phyloP scores from a whole-genome alignment of 2,888 invertebrate species.

The Troilus luridus region DNA sequence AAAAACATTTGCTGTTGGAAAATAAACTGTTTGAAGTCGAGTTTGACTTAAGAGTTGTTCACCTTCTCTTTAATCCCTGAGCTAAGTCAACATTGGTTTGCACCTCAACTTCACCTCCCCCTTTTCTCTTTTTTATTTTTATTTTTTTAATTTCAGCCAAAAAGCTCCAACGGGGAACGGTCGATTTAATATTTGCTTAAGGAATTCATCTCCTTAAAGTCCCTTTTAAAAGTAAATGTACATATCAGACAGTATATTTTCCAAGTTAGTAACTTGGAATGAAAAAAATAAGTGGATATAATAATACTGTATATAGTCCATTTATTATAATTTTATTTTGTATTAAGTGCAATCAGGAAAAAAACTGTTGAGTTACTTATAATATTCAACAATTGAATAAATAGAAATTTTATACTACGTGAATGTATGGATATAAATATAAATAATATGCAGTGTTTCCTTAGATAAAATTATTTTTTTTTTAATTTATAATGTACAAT shows the following conservation, averaged over 20 bases:
- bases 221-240: not conserved
- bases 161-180: not conserved
- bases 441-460: no score
- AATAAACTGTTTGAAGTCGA: conserved; percentile 34
- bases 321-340: no score
- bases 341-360: no score
- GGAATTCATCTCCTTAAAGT: not conserved
- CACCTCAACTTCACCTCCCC: not conserved
- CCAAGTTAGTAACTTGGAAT: no score
- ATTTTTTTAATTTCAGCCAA: not conserved
- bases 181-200: conserved; percentile 11
- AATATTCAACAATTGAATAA: no score
- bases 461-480: no score
- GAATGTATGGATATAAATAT: no score
- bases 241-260: not conserved
- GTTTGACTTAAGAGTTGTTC: conserved; percentile 43
- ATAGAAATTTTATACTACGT: no score
- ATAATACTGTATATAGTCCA: no score
- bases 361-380: no score
- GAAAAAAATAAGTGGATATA: no score
- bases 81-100: conserved; percentile 1
- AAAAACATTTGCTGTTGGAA: conserved; percentile 19
- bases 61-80: conserved; percentile 34
- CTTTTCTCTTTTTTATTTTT: not conserved
- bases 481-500: no score